Conservation (phyloP, 2,113 vertebrate genomes). For the Neofelis nebulosa region DNA sequence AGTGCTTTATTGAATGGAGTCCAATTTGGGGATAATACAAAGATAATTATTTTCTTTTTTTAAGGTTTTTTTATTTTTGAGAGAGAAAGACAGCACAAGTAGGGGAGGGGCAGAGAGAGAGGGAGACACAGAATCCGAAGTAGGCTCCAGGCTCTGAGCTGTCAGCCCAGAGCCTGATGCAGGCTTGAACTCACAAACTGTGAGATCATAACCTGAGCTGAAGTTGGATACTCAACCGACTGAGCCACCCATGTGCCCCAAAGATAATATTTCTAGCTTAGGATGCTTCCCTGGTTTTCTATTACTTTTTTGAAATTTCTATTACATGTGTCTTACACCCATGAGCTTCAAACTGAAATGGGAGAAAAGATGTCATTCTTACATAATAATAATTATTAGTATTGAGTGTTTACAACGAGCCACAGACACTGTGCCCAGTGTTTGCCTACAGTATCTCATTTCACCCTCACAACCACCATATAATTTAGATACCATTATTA, state of each 20-base stretch:
- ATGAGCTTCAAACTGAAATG: slow-evolving; percentile 6
- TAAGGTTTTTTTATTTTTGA: no score
- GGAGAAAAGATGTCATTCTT: not conserved
- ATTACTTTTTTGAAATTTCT: not conserved
- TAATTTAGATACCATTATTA: not conserved
- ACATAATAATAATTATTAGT: not conserved
- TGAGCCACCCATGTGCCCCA: no score
- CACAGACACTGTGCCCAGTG: not conserved
- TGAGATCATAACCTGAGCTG: no score
- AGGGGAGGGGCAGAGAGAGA: no score
- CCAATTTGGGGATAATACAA: not conserved
- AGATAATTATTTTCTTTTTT: slow-evolving; percentile 10
- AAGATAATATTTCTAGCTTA: not conserved
- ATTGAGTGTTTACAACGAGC: not conserved
- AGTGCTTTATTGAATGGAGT: slow-evolving; percentile 34
- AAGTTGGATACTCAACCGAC: no score
- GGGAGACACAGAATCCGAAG: no score
- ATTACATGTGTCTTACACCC: not conserved
- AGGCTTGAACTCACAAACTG: no score
- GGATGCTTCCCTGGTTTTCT: not conserved
- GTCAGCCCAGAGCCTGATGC: no score
- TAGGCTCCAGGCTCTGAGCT: no score
- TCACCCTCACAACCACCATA: not conserved
- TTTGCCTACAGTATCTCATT: not conserved
- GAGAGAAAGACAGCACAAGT: no score